Base-by-base conservation (phyloP, 2,888 invertebrate genomes). In the Trichopria drosophilae region DNA sequence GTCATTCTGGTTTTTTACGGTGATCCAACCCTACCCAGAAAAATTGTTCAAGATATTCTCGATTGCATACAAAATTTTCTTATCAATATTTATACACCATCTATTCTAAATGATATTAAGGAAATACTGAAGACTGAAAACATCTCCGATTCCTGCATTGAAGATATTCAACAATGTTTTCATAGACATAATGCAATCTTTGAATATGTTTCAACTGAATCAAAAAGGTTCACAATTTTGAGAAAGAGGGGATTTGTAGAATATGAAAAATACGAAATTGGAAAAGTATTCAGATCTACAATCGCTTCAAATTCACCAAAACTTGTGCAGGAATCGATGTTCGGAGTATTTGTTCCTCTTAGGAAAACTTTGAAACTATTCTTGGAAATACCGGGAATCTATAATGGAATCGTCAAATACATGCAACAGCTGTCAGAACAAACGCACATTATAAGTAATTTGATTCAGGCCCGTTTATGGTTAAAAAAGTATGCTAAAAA, bases 391-490 rank as follows among this genome's bases (percentile, higher is more conserved):
- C 52, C 43, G 4, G 52, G 43, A 24, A 32, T 43, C 13, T 47
- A 48, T 6, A 18, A 42, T n/a, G 31, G 31, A 36, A 42, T 52
- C 26, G 16, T 48, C 16, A 22, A 34, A n/a, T 52, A 52, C 13
- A 37, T 37, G n/a, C 24, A 52, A 16, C 22, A 41, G 37, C 13
- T 47, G 31, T 28, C 34, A 16, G 26, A 47, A 47, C 15, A 53
- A n/a, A 28, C 12, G 20, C n/a, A 12, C 18, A 49, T 49, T 22
- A 46, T 50, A 20, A 20, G 12, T n/a, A 53, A 50, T 34, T 23
- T 53, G 18, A 46, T 50, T 16, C 53, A 53, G 13, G 34, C 41
- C 18, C 37, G 46, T 41, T 37, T 46, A 26, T 46, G 53, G 40
- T 18, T 37, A 22, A 42, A 36, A 22, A 51, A 51, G 23, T 46